phyloP scores from a whole-genome alignment of 2,113 vertebrate species.

The Pristiophorus japonicus region DNA sequence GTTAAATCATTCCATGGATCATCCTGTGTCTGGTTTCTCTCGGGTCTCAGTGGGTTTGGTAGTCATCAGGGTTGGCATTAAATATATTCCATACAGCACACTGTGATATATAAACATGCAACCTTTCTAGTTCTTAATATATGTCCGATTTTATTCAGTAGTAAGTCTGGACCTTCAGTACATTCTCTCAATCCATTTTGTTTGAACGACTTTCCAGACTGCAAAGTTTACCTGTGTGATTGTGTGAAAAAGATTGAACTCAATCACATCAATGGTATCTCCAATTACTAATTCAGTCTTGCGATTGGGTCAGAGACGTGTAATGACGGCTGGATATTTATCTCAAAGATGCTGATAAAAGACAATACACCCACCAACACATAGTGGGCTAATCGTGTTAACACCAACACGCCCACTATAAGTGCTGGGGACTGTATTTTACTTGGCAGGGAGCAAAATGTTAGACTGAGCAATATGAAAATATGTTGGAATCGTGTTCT shows the following conservation, averaged over 20 bases:
- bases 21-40: not conserved
- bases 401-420: not conserved
- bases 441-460: too few species aligned
- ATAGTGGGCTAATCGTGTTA: not conserved
- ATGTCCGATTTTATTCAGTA: not conserved
- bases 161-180: not conserved
- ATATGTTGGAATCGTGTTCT: not conserved
- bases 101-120: not conserved
- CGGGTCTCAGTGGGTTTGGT: not conserved
- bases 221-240: not conserved
- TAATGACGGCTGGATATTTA: not conserved
- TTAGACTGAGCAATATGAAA: not conserved
- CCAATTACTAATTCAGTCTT: not conserved
- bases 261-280: not conserved
- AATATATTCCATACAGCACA: not conserved
- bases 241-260: not conserved
- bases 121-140: not conserved
- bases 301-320: not conserved
- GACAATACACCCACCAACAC: not conserved
- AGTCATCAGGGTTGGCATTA: not conserved
- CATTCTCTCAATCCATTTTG: not conserved
- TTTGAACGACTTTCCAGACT: not conserved
- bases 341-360: not conserved
- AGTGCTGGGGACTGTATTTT: not conserved
- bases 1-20: not conserved